A percentile compares a stretch with the other conserved stretches of the same genome.
Evolutionary conservation across 1,140 invertebrate genomes (phyloP).

Genomic region (Megalopta genalis): DNA sequence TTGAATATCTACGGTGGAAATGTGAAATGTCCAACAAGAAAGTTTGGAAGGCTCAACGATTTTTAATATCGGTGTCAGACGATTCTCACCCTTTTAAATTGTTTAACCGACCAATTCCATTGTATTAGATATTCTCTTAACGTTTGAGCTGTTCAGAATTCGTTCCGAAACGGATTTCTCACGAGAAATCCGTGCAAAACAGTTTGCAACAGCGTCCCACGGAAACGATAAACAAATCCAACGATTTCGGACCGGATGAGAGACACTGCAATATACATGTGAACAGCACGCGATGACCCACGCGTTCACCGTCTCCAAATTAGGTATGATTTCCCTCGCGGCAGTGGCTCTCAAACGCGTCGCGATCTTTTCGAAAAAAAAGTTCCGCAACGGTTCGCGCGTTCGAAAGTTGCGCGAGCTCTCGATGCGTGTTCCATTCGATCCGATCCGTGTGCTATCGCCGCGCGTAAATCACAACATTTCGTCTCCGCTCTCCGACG

Average conservation of each 20-base stretch:
- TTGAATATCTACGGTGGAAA: too few relatives aligned
- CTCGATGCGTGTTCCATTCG: not conserved
- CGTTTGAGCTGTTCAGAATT: too few relatives aligned
- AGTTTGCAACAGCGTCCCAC: too few relatives aligned
- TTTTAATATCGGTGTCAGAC: too few relatives aligned
- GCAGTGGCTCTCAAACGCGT: slow-evolving; percentile 65
- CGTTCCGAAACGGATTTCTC: not conserved
- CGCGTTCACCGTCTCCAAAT: slow-evolving; percentile 70
- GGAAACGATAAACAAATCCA: not conserved
- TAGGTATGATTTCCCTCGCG: slow-evolving; percentile 73
- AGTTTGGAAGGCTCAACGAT: too few relatives aligned
- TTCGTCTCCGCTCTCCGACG: not conserved
- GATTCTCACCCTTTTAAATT: too few relatives aligned
- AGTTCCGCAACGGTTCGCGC: slow-evolving; percentile 20
- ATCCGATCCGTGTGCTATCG: too few relatives aligned
- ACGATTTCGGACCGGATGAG: slow-evolving; percentile 52
- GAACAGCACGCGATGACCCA: slow-evolving; percentile 67
- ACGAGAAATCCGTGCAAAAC: not conserved
- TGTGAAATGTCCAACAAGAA: too few relatives aligned
- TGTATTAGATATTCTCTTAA: too few relatives aligned
- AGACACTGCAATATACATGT: slow-evolving; percentile 66
- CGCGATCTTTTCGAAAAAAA: slow-evolving; percentile 10
- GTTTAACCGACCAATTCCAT: too few relatives aligned
- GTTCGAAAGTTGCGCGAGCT: not conserved
- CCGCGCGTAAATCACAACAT: too few relatives aligned